Conservation (phyloP, 2,113 vertebrate genomes). For the Carlito syrichta region DNA sequence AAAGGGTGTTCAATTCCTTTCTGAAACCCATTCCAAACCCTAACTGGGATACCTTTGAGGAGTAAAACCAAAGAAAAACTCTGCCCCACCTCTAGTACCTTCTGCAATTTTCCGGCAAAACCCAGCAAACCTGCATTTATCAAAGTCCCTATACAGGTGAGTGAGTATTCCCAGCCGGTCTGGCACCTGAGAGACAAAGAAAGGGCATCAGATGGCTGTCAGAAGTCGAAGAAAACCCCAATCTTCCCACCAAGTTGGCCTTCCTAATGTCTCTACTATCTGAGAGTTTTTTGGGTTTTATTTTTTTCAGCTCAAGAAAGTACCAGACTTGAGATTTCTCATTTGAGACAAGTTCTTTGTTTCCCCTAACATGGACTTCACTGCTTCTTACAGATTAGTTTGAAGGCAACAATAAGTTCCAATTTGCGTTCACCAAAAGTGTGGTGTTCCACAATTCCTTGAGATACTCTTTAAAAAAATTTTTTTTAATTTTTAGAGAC, state of each 20-base stretch:
- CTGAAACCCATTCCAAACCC: neutral
- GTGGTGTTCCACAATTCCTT: neutral
- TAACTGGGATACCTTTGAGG: neutral
- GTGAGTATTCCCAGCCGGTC: conserved; percentile 90
- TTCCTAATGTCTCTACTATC: neutral
- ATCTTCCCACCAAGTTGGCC: neutral
- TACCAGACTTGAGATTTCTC: neutral
- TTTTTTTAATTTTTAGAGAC: neutral
- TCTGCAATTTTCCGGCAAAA: conserved; percentile 91
- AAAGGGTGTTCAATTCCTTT: neutral
- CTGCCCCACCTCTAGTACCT: conserved; percentile 80
- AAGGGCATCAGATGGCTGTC: neutral
- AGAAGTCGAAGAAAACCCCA: neutral
- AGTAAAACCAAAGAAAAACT: neutral
- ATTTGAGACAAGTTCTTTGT: neutral
- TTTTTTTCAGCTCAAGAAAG: neutral
- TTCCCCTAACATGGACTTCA: neutral
- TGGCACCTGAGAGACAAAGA: conserved; percentile 82
- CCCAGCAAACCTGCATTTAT: conserved; percentile 92
- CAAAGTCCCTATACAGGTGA: conserved; percentile 91
- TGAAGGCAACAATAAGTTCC: neutral
- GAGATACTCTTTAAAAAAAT: neutral
- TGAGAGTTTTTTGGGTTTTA: too few species aligned
- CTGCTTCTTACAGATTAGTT: neutral
- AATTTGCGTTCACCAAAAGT: neutral